These are phyloP conservation scores for Plestiodon gilberti DNA, from an alignment of 2,113 vertebrate genomes.

Conservation along the genomic window DNA sequence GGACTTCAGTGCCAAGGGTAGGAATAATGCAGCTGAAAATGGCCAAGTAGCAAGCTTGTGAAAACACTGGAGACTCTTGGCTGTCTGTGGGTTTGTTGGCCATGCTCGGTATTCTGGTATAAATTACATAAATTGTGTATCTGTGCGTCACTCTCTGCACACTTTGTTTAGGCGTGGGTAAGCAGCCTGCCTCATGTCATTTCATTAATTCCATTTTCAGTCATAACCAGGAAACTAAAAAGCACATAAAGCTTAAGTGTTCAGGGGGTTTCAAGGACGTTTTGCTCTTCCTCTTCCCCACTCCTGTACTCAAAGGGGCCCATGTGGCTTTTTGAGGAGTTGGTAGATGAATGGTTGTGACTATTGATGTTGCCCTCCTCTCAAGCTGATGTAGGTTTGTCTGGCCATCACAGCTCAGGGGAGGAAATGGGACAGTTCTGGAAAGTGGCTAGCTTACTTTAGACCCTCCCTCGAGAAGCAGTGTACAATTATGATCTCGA, in stretches of 20 bases:
- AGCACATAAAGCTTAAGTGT: background rate
- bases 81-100: background rate
- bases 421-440: no score
- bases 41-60: accelerated
- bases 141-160: background rate
- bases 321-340: background rate
- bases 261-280: background rate
- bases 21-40: background rate
- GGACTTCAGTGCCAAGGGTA: background rate
- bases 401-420: no score
- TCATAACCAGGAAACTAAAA: background rate
- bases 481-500: no score
- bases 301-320: background rate
- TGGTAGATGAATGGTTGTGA: background rate
- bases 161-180: background rate
- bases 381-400: no score
- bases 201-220: background rate
- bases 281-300: background rate
- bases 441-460: no score
- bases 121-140: background rate
- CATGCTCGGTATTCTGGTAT: background rate
- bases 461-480: no score
- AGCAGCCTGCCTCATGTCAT: accelerated
- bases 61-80: background rate
- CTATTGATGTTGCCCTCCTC: no score